Base-by-base conservation (phyloP, 2,888 invertebrate genomes). In the Herminia tarsipennalis region DNA sequence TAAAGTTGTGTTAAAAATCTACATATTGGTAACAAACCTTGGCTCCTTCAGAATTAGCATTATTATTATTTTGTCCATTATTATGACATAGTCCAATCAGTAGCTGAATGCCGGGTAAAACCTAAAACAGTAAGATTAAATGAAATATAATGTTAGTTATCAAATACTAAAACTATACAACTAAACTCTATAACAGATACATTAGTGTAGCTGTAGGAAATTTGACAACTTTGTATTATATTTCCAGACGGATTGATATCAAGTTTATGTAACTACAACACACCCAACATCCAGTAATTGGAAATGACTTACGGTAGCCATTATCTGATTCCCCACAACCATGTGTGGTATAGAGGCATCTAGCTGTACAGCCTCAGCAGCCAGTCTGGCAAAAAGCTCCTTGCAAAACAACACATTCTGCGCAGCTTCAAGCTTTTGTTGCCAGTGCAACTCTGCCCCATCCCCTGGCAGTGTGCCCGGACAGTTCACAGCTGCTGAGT, bases 361-460 rank as follows among this genome's bases (percentile, higher is more conserved):
- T 2, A 98, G 86, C 75, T 98, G 98, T 3, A 98, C 98, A 0
- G 99, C 98, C 82, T 99, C 99, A 38, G 98, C 95, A 0, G 98
- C 98, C 40, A 99, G 86, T 70, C 98, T 96, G 56, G 97, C 96
- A 78, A 99, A 99, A 20, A 99, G 86, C 83, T 99, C 99, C 85
- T 98, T 98, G 78, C 99, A 99, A 87, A 98, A 99, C 12, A 99
- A 92, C 16, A 99, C 98, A 83, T 99, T 99, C 78, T 99, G 99
- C 0, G 98, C 98, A 0, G 97, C 97, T 78, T 99, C 98, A n/a
- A 99, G 89, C 69, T 98, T 98, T 75, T 97, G 97, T 70, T 98
- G 98, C 99, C 99, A 99, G 73, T 97, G 96, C 57, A 95, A 92
- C 61, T 96, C 96, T 0, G 95, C 93, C 0, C 90, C 91, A 3